phyloP scores from a whole-genome alignment of 2,888 invertebrate genomes.

The Sarcophaga caerulescens region DNA sequence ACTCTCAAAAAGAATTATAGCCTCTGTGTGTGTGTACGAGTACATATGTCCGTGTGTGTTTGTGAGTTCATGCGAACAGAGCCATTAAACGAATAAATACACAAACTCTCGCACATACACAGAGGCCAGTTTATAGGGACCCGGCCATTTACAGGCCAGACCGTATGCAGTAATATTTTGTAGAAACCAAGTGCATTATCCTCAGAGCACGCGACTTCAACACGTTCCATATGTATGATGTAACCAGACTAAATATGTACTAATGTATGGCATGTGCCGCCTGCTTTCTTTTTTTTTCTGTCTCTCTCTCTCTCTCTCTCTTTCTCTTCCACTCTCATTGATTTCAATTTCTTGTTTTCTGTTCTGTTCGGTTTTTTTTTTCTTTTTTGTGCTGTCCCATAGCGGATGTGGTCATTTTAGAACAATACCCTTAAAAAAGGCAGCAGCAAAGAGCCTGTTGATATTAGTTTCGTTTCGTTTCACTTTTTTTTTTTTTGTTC shows the following conservation, averaged over 20 bases:
- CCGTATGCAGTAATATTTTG: constrained; percentile 21
- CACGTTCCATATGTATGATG: constrained; percentile 61
- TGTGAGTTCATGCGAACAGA: not conserved
- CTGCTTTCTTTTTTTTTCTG: constrained; percentile 49
- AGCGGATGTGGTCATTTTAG: constrained; percentile 65
- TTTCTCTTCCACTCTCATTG: not conserved
- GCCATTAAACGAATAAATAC: constrained; percentile 26
- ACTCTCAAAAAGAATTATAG: constrained; percentile 57
- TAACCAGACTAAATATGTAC: constrained; percentile 58
- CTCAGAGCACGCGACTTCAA: constrained; percentile 60
- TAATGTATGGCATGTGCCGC: constrained; percentile 60
- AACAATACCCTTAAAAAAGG: constrained; percentile 60
- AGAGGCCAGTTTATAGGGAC: not conserved
- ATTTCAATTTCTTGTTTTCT: not conserved
- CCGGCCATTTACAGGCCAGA: not conserved
- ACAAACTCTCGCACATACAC: not conserved
- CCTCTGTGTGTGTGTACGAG: constrained; percentile 17
- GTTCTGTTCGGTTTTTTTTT: not conserved
- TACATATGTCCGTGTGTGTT: constrained; percentile 2
- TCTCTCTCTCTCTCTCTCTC: not conserved
- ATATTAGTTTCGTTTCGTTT: constrained; percentile 50
- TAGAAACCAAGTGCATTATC: constrained; percentile 56
- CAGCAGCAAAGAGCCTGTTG: constrained; percentile 63
- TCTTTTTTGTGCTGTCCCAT: constrained; percentile 40
- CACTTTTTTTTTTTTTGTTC: not conserved